Percentiles rank a stretch among this genome's conserved stretches.
phyloP scores from a whole-genome alignment of 2,888 invertebrate genomes.

The Oxycera nigricornis region DNA sequence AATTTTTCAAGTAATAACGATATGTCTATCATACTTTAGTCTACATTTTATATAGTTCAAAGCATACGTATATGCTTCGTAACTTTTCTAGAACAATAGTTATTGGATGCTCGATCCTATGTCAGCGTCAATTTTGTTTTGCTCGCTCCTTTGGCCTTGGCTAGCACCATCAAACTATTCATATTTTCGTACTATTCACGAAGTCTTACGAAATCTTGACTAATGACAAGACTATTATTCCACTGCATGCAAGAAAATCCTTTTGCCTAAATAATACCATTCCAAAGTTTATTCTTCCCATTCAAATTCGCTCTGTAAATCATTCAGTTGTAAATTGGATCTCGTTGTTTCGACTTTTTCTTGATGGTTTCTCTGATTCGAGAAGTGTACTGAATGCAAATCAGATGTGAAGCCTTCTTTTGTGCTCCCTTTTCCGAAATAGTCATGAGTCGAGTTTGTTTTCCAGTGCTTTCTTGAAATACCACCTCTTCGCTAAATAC shows the following conservation, averaged over 20 bases:
- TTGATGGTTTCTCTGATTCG: slow-evolving; percentile 30
- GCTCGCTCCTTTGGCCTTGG: no score
- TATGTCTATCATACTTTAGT: no score
- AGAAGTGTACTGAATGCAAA: slow-evolving; percentile 33
- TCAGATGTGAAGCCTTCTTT: background rate
- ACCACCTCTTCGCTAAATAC: slow-evolving; percentile 9
- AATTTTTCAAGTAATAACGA: no score
- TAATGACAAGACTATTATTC: background rate
- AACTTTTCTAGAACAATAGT: no score
- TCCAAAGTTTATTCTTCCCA: background rate
- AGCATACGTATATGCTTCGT: no score
- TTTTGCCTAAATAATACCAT: background rate
- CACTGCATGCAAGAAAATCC: background rate
- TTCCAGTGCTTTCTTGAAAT: slow-evolving; percentile 1
- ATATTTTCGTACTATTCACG: background rate
- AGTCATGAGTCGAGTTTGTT: background rate
- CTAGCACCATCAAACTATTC: no score
- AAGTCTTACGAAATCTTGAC: background rate
- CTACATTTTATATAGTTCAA: no score
- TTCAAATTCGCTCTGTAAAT: slow-evolving; percentile 4
- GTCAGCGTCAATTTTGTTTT: no score
- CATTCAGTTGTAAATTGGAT: slow-evolving; percentile 28
- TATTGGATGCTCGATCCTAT: no score
- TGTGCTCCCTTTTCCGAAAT: background rate
- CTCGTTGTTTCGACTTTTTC: slow-evolving; percentile 22